Base-by-base conservation (phyloP, 2,888 invertebrate species). In the Andrena haemorrhoa region DNA sequence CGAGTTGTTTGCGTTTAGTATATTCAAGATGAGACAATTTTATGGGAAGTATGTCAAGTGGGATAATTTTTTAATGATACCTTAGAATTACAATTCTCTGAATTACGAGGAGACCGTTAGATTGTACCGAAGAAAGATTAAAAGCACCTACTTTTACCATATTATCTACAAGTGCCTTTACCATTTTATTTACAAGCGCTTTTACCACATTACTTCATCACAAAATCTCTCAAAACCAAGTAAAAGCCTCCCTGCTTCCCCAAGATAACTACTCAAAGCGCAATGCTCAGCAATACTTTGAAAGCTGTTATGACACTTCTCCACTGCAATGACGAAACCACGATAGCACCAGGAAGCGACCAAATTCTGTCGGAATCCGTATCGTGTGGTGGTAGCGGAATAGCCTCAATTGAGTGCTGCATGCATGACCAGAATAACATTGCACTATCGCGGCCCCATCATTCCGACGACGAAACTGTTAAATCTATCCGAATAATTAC, bases 331-430 rank as follows among this genome's bases (percentile, higher is more conserved):
- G 33, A 73, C 53, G 5, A 65, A 33, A 65, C 49, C 35, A 6
- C 35, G 26, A 26, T 53, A 29, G 35, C n/a, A 65, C 35, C 53
- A 65, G 53, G 53, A 65, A 73, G 35, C 53, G 29, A 65, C 29
- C 53, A 73, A 73, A 73, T 73, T 73, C 72, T 73, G 53, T 64
- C 16, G 64, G 72, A 73, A 73, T 47, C 70, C 47, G 60, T 60
- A 70, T 65, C 35, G 72, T 20, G 72, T 63, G 23, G 72, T 63
- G 33, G 47, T 65, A 73, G 65, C 35, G 64, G 65, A 41, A 12
- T 73, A 73, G 53, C 65, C 72, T 73, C 72, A 56, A 53, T 73
- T 29, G 53, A 41, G 35, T 33, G 35, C 53, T 20, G 12, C 26
- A 49, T 31, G 51, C 61, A 61, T 70, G 70, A 70, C 51, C 20